A percentile compares a stretch with the other conserved stretches of the same genome.
These are phyloP conservation scores for Oscheius sp. DNA, from an alignment of 2,888 invertebrate genomes.

Conservation along the genomic window DNA sequence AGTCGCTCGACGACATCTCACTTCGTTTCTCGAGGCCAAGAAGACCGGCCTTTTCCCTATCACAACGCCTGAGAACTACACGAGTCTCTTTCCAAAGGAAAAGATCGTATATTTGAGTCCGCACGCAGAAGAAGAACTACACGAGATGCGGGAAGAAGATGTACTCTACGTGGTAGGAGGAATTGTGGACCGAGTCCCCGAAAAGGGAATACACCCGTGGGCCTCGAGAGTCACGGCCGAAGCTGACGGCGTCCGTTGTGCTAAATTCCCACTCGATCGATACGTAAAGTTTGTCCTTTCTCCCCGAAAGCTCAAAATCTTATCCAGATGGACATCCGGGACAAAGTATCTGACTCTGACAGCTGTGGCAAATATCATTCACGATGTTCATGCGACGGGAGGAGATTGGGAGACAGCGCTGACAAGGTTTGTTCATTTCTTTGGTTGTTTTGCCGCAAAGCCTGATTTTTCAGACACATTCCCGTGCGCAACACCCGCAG, in stretches of 20 bases:
- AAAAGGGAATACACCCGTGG: conserved; percentile 56
- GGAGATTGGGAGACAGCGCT: conserved; percentile 63
- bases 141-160: conserved; percentile 48
- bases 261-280: conserved; percentile 55
- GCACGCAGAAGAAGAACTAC: conserved; percentile 63
- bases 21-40: background rate
- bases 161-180: conserved; percentile 68
- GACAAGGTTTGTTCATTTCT: conserved; percentile 29
- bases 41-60: conserved; percentile 25
- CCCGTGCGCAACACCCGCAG: conserved; percentile 59
- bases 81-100: conserved; percentile 43
- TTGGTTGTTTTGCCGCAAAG: background rate
- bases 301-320: background rate
- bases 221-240: conserved; percentile 65
- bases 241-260: conserved; percentile 53
- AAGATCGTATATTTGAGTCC: conserved; percentile 65
- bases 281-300: conserved; percentile 30
- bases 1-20: background rate
- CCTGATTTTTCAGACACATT: conserved; percentile 51
- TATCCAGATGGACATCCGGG: conserved; percentile 51
- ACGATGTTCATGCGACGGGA: conserved; percentile 57
- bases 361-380: conserved; percentile 64
- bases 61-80: conserved; percentile 45
- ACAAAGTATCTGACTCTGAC: conserved; percentile 62
- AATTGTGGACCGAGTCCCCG: conserved; percentile 69